phyloP scores from a whole-genome alignment of 2,888 invertebrate genomes.

The Myopa testacea region DNA sequence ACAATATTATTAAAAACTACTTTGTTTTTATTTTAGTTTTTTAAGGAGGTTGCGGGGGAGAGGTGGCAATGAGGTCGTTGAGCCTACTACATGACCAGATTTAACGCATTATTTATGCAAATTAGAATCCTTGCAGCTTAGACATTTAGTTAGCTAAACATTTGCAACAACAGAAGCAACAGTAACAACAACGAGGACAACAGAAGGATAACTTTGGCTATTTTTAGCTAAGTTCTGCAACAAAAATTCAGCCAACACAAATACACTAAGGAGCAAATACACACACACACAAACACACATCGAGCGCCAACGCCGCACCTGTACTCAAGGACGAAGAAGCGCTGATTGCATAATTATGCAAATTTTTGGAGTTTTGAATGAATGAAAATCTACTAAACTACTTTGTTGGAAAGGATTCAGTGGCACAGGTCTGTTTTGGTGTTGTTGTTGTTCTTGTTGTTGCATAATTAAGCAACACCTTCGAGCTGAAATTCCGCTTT shows the following conservation, averaged over 20 bases:
- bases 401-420: conserved; percentile 31
- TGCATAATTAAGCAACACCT: conserved; percentile 26
- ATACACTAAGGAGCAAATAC: conserved; percentile 5
- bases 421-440: conserved; percentile 24
- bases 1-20: too few relatives aligned
- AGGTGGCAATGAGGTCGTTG: too few relatives aligned
- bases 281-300: background rate
- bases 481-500: background rate
- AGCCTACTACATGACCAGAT: background rate
- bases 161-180: conserved; percentile 45
- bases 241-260: conserved; percentile 24
- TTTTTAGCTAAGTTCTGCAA: conserved; percentile 32
- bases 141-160: conserved; percentile 48
- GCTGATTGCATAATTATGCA: conserved; percentile 63
- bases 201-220: conserved; percentile 35
- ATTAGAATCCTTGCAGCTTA: conserved; percentile 50
- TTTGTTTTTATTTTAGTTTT: too few relatives aligned
- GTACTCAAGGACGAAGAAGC: background rate
- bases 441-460: conserved; percentile 40
- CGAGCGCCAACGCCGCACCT: background rate
- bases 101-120: conserved; percentile 49
- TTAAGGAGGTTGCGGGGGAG: too few relatives aligned
- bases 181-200: background rate
- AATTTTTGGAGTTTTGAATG: conserved; percentile 47
- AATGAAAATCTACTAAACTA: conserved; percentile 28